Base-by-base conservation (phyloP, 2,888 invertebrate genomes). In the Diachrysia chrysitis region DNA sequence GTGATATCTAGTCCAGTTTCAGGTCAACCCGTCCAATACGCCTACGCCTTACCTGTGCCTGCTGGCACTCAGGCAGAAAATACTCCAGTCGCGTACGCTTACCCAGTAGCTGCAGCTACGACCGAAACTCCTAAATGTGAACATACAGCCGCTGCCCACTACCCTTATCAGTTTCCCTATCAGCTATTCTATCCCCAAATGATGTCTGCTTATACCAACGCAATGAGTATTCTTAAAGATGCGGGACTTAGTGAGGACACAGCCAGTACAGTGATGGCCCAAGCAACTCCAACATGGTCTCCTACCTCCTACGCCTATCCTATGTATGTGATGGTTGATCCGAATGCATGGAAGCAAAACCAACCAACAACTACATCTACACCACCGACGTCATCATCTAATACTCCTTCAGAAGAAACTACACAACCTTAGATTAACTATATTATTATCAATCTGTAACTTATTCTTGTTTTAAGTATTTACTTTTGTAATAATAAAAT, bases 141-240 rank as follows among this genome's bases (percentile, higher is more conserved):
- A 21, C 76, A 74, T 56, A 69, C 84, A 4, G 63, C 77, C 25
- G 51, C 75, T 25, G 84, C 89, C 9, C 89, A 89, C 37, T 92
- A 92, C 63, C 87, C 88, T 12, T 81, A 74, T 53, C 82, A 75
- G 67, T 80, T 69, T 29, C 91, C 92, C 0, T 92, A 84, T 67
- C 90, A 90, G 48, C 90, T 85, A 72, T 91, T 92, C 67, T 95
- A 95, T 76, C 93, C 95, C 0, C 93, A 93, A 71, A 89, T 95
- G 87, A 84, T 92, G 87, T 85, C 93, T 16, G 90, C 93, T 5
- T 90, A 93, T 60, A 81, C 92, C 2, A 92, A 88, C 58, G 90
- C 92, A 21, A 86, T 92, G 80, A 90, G 86, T 19, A 78, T 88
- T 42, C 73, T 90, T 3, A 93, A 91, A 72, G 93, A 91, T 25